Conservation (phyloP, 1,140 invertebrate species). For the Olivierus martensii region DNA sequence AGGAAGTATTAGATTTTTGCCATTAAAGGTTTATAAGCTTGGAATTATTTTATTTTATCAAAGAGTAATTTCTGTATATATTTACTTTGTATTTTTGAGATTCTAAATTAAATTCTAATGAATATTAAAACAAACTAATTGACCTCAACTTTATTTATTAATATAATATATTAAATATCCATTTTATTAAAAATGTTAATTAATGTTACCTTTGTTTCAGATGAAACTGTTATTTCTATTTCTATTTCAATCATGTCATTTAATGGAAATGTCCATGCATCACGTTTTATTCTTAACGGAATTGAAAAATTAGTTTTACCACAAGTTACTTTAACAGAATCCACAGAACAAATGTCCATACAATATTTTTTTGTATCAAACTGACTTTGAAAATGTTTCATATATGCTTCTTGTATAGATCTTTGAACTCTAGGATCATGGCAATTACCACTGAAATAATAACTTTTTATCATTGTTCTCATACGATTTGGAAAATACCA, state of each 20-base stretch:
- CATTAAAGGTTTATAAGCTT: too few species aligned
- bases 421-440: constrained; percentile 1
- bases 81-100: too few species aligned
- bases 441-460: constrained; percentile 11
- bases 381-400: background rate
- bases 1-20: too few species aligned
- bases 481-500: background rate
- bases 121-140: too few species aligned
- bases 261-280: background rate
- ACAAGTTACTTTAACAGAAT: constrained; percentile 2
- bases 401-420: constrained; percentile 1
- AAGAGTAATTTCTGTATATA: too few species aligned
- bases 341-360: background rate
- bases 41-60: too few species aligned
- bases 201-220: background rate
- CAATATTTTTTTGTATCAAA: background rate
- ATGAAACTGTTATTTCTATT: background rate
- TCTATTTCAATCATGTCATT: background rate
- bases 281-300: background rate
- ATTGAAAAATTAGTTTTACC: background rate
- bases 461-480: background rate
- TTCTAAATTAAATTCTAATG: too few species aligned
- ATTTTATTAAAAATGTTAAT: too few species aligned
- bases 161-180: too few species aligned
- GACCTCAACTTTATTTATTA: too few species aligned